Conservation (phyloP, 1,140 invertebrate genomes). For the Harpegnathos saltator region DNA sequence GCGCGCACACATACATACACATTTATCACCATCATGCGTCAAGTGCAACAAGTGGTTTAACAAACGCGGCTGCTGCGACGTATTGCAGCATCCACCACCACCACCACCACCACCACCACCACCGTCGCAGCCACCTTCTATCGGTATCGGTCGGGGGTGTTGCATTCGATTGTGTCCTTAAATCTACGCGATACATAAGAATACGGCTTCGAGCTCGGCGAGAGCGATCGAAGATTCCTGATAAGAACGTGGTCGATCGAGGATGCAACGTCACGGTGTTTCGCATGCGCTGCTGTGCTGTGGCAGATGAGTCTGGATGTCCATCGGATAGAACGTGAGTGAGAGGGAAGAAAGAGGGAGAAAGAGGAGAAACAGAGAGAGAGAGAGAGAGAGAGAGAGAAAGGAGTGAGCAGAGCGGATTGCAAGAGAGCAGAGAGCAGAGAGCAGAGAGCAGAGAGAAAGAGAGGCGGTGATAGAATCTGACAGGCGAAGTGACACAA, state of each 20-base stretch:
- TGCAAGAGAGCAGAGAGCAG: constrained; percentile 43
- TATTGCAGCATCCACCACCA: neutral
- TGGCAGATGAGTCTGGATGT: constrained; percentile 51
- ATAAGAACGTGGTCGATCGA: constrained; percentile 17
- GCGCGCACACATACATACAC: too few species aligned
- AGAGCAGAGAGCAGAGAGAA: constrained; percentile 13
- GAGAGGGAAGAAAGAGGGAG: constrained; percentile 15
- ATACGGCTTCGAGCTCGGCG: neutral
- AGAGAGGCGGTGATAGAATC: neutral
- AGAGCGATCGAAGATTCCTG: constrained; percentile 30
- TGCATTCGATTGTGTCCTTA: constrained; percentile 33
- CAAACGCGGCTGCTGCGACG: neutral
- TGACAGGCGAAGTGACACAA: constrained; percentile 14
- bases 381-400: constrained; percentile 12
- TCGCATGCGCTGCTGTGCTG: constrained; percentile 64
- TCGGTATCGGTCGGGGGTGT: constrained; percentile 16
- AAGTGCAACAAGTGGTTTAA: constrained; percentile 41
- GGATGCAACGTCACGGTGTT: constrained; percentile 36
- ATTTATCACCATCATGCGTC: neutral
- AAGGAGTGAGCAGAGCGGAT: neutral
- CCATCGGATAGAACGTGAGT: constrained; percentile 29
- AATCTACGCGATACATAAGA: constrained; percentile 36
- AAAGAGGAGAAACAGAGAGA: constrained; percentile 17
- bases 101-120: neutral
- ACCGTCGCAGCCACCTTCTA: constrained; percentile 6